phyloP scores from a whole-genome alignment of 2,797 vertebrate genomes.

The Pangasius mekongensis region DNA sequence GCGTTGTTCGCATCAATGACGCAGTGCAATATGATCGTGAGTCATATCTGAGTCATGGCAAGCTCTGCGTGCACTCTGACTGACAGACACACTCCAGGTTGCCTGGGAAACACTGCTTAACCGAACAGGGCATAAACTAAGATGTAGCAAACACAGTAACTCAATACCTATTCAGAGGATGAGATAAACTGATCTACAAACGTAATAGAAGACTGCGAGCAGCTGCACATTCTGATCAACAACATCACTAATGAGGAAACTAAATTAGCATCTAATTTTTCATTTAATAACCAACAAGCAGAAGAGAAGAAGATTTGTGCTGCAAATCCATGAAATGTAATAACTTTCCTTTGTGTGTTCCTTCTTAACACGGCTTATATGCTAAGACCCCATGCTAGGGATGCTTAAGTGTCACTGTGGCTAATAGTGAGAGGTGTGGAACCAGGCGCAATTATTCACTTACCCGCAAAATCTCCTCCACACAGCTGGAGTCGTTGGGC shows the following conservation, averaged over 20 bases:
- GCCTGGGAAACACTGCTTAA: conserved; percentile 80
- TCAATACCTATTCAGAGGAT: conserved; percentile 7
- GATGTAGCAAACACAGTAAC: conserved; percentile 15
- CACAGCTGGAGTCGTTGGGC: conserved; percentile 92
- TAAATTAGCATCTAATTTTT: background rate
- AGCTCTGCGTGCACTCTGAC: conserved; percentile 61
- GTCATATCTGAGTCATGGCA: conserved; percentile 46
- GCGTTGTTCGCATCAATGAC: conserved; percentile 1
- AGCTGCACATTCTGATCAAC: background rate
- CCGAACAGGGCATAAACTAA: conserved; percentile 11
- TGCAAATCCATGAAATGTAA: conserved; percentile 10
- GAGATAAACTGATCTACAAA: background rate
- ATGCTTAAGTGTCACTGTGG: conserved; percentile 41
- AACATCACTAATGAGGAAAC: background rate
- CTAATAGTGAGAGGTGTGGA: conserved; percentile 41
- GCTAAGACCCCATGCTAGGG: background rate
- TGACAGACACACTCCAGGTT: conserved; percentile 78
- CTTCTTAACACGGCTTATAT: background rate
- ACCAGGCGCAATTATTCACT: conserved; percentile 69
- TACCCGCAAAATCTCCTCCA: conserved; percentile 96
- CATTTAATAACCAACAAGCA: background rate
- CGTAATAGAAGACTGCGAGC: background rate
- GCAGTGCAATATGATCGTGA: conserved; percentile 27
- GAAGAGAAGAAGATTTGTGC: background rate
- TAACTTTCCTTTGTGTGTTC: background rate